phyloP scores from a whole-genome alignment of 2,888 invertebrate species.

The Leucophenga montana region DNA sequence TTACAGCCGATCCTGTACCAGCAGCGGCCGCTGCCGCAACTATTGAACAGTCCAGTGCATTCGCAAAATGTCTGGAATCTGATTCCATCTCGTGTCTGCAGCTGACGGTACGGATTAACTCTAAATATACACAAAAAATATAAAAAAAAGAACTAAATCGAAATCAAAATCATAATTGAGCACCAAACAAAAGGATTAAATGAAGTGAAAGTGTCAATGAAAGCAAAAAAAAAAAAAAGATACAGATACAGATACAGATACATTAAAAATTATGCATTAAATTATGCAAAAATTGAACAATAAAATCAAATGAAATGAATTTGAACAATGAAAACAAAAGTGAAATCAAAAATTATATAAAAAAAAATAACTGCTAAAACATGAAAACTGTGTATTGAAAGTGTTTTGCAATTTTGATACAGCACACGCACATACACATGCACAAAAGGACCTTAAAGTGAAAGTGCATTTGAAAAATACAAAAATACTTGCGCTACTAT shows the following conservation, averaged over 20 bases:
- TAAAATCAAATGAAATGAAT: background rate
- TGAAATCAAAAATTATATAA: conserved; percentile 34
- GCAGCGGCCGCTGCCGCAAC: conserved; percentile 46
- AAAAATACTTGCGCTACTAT: conserved; percentile 8
- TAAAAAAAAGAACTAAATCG: too few species aligned
- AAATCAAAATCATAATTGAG: too few species aligned
- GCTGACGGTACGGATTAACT: conserved; percentile 74
- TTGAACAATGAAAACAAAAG: conserved; percentile 29
- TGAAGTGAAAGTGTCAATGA: conserved; percentile 46
- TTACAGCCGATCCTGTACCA: conserved; percentile 64
- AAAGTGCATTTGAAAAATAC: conserved; percentile 45
- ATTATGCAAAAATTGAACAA: conserved; percentile 14
- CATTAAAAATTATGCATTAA: too few species aligned
- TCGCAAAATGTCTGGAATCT: conserved; percentile 76
- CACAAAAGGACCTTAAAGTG: conserved; percentile 43
- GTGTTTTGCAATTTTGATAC: conserved; percentile 43
- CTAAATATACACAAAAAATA: conserved; percentile 31
- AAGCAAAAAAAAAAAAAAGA: conserved; percentile 46
- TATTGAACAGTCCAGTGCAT: conserved; percentile 65
- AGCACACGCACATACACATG: background rate
- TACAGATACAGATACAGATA: too few species aligned
- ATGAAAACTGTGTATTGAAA: conserved; percentile 29
- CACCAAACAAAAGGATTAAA: conserved; percentile 27
- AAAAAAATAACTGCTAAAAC: conserved; percentile 31
- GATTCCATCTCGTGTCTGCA: conserved; percentile 80